phyloP scores from a whole-genome alignment of 2,888 invertebrate genomes.

The Protodeltote pygarga region DNA sequence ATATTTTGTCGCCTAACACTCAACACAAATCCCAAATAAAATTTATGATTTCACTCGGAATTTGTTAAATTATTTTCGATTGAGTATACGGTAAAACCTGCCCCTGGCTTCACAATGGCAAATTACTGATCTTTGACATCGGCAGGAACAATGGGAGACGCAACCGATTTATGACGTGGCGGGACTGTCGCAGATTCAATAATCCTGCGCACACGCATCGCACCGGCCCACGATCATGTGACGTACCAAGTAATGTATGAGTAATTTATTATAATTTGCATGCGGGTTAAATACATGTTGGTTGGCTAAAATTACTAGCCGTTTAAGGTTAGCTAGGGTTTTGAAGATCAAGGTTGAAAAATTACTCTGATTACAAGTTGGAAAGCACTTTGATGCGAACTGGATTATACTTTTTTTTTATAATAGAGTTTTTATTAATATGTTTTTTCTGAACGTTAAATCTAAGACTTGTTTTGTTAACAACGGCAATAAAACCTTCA shows the following conservation, averaged over 20 bases:
- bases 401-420: too few relatives aligned
- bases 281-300: slow-evolving; percentile 55
- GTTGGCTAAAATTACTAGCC: slow-evolving; percentile 39
- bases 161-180: slow-evolving; percentile 71
- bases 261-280: slow-evolving; percentile 60
- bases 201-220: slow-evolving; percentile 65
- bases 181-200: slow-evolving; percentile 69
- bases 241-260: slow-evolving; percentile 51
- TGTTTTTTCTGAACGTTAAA: too few relatives aligned
- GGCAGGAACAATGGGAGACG: slow-evolving; percentile 79
- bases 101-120: slow-evolving; percentile 75
- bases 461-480: background rate
- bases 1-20: too few relatives aligned
- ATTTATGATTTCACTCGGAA: slow-evolving; percentile 2
- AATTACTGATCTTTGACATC: slow-evolving; percentile 86
- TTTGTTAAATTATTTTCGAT: slow-evolving; percentile 18
- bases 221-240: slow-evolving; percentile 59
- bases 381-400: slow-evolving; percentile 14
- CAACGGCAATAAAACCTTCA: background rate
- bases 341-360: slow-evolving; percentile 38
- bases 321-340: slow-evolving; percentile 40
- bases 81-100: slow-evolving; percentile 41
- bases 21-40: slow-evolving; percentile 5
- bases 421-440: too few relatives aligned
- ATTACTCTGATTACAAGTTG: slow-evolving; percentile 29